Percentiles rank a stretch among this genome's conserved stretches.
Evolutionary conservation across 2,888 invertebrate species (phyloP).

Genomic region (Colletes collaris): DNA sequence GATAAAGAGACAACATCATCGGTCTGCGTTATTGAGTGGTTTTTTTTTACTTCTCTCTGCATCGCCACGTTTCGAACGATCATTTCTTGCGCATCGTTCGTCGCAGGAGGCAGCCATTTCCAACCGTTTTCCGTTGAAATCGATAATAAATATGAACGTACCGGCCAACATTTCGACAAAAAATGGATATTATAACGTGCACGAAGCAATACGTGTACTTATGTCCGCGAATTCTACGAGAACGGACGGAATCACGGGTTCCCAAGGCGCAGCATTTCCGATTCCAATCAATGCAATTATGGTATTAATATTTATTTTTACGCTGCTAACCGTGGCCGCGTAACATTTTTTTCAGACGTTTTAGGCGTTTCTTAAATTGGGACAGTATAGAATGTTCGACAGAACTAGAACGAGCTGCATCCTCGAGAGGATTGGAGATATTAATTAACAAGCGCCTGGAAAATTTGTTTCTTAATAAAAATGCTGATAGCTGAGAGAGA

Average conservation of each 20-base stretch:
- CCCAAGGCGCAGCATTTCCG: constrained; percentile 34
- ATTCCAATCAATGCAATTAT: constrained; percentile 45
- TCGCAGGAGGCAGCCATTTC: too few species aligned
- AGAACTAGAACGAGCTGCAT: too few species aligned
- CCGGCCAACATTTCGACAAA: too few species aligned
- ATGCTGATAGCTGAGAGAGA: too few species aligned
- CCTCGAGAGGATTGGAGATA: too few species aligned
- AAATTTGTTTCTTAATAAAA: too few species aligned
- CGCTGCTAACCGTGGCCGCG: background rate
- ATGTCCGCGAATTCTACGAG: constrained; percentile 28
- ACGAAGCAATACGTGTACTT: background rate
- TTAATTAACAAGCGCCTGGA: too few species aligned
- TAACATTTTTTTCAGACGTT: too few species aligned
- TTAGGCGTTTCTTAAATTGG: too few species aligned
- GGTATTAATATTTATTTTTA: constrained; percentile 39
- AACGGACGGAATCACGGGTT: constrained; percentile 39
- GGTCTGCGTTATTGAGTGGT: constrained; percentile 7
- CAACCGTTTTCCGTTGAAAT: too few species aligned
- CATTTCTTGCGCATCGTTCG: background rate
- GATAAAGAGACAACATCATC: constrained; percentile 23
- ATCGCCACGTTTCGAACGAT: constrained; percentile 5
- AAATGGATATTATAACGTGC: too few species aligned
- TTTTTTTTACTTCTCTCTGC: constrained; percentile 9
- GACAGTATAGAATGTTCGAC: too few species aligned
- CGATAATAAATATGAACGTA: background rate